Base-by-base conservation (phyloP, 2,113 vertebrate species). In the Rhynchomys soricoides region DNA sequence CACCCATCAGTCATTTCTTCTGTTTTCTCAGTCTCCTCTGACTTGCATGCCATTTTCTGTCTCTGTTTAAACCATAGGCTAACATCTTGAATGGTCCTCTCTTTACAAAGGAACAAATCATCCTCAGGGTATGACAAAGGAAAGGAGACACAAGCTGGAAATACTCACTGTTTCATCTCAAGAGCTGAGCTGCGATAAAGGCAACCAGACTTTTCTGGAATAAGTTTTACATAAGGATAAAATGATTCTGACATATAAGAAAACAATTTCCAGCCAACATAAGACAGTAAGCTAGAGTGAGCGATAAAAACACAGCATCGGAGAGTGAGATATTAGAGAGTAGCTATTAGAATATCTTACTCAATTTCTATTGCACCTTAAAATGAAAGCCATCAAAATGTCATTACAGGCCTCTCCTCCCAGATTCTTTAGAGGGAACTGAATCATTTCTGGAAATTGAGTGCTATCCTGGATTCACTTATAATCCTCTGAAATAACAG, bases 371-470 rank as follows among this genome's bases (percentile, higher is more conserved):
- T 98, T 97, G 91, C 79, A 96, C 96, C 97, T 95, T 48, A 91
- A 97, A 92, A 97, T 96, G 97, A 94, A 96, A 98, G 97, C 5
- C 50, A 97, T 98, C 97, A 98, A 96, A 96, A 92, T 97, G 90
- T 95, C 95, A 97, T 95, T 97, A 90, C 34, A 9, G 10, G 59
- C 34, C 93, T 97, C 95, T 97, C 93, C 87, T 11, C 50, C 75
- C 77, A 81, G 16, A 97, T 91, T 97, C 96, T 97, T 97, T 93
- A 93, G 48, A 86, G 85, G 92, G 90, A 94, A 95, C 97, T 91
- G 97, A 96, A 98, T 96, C 92, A 95, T 88, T 94, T 92, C 79
- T 92, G 86, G 87, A 97, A 94, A 71, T 75, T 75, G 91, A 91
- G 75, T 75, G 75, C 73, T 66, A 78, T 75, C 81, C 13, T 93